Conservation (phyloP, 2,797 vertebrate genomes). For the Mus caroli region DNA sequence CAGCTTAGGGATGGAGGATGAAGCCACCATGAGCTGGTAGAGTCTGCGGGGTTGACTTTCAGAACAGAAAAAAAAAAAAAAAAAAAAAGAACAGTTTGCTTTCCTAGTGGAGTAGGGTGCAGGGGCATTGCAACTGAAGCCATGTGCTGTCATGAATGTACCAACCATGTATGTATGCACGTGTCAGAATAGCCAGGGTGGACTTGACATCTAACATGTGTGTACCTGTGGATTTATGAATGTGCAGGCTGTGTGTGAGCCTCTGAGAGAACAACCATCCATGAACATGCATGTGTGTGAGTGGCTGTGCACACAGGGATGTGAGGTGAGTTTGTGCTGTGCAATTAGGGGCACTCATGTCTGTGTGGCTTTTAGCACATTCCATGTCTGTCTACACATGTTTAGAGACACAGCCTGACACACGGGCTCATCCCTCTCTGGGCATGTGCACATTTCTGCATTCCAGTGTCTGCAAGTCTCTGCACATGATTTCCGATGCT, state of each 20-base stretch:
- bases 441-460: not conserved
- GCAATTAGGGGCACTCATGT: fast-evolving
- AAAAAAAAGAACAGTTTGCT: not conserved
- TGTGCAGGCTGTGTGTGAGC: fast-evolving
- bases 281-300: fast-evolving
- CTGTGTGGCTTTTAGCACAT: fast-evolving
- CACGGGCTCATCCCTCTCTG: too few species aligned
- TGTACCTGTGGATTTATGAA: not conserved
- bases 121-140: not conserved
- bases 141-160: not conserved
- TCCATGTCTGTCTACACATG: not conserved
- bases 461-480: not conserved
- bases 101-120: not conserved
- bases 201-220: too few species aligned
- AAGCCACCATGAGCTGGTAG: not conserved
- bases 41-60: not conserved
- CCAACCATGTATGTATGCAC: fast-evolving
- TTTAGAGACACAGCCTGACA: fast-evolving
- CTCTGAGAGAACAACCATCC: fast-evolving
- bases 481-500: not conserved
- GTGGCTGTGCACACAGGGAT: not conserved
- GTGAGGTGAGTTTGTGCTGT: not conserved
- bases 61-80: not conserved
- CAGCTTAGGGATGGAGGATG: not conserved
- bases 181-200: not conserved